Evolutionary conservation across 2,113 vertebrate genomes (phyloP), one percentile per base, ranked within the genome.

Genomic region (Tapirus terrestris): DNA sequence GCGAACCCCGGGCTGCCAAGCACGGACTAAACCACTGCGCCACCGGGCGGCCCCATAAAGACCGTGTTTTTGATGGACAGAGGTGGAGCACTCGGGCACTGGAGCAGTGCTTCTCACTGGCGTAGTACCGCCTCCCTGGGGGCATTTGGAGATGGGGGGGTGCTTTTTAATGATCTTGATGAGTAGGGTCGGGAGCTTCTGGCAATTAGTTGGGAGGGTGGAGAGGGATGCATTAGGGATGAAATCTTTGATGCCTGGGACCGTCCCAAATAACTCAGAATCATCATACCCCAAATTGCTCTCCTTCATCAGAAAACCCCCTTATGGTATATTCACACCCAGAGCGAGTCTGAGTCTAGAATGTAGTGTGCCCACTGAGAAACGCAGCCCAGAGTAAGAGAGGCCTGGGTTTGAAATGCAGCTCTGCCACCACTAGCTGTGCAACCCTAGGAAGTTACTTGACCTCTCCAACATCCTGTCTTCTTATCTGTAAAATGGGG

Each of bases 361-460:
- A 53, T 3, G 18, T 0, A 4, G 21, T 8, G 6, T 4, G 17
- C 27, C n/a, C 1, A 0, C 21, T 65, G 65, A 90, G 27, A 31
- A 48, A 12, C 1, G 4, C 13, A 53, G 29, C 43, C 20, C 0
- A 0, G 5, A 29, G 8, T 8, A 16, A 45, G 61, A 14, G 76
- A 45, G 25, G 9, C n/a, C 56, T 45, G 76, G 43, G 21, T 51
- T 93, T 27, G 76, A 63, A 60, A 36, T 8, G 29, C 33, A 2
- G 1, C 25, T 65, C 5, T 43, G 73, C 12, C 31, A 8, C 4
- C 13, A 51, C 27, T 23, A 70, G 33, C 53, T 58, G 51, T 17
- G 56, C 51, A 36, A 17, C 5, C 6, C 45, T 29, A 60, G 86
- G 68, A 63, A n/a, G 48, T 63, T 27, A 25, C n/a, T 39, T 58